Evolutionary conservation across 2,113 vertebrate species (phyloP).

Genomic region (Apistogramma diplotaenia): DNA sequence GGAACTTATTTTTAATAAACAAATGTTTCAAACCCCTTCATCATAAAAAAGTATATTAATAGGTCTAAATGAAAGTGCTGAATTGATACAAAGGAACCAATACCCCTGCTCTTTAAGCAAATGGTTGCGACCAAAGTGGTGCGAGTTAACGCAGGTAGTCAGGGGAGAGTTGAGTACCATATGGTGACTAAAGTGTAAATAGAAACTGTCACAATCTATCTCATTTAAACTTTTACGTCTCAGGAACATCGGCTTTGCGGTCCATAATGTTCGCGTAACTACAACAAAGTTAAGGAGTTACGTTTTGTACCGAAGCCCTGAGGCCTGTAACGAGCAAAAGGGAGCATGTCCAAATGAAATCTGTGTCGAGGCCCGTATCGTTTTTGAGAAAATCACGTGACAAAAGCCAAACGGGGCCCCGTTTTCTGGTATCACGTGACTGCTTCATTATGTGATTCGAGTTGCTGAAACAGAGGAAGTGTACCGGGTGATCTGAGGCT

Average conservation of each 20-base stretch:
- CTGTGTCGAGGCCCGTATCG: no score
- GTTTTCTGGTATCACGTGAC: no score
- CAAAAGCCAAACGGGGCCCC: no score
- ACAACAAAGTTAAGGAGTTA: neutral
- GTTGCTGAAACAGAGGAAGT: no score
- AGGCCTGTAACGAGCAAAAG: no score
- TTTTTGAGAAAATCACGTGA: no score
- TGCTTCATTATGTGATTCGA: no score
- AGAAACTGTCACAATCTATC: neutral
- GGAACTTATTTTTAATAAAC: accelerated
- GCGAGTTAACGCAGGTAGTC: conserved; percentile 39
- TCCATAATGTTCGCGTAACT: neutral
- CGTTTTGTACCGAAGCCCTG: no score
- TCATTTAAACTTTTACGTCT: neutral
- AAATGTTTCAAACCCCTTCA: accelerated
- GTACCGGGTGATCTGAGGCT: no score
- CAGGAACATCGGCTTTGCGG: neutral
- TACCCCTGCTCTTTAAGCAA: neutral
- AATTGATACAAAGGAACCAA: neutral
- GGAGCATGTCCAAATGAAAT: no score
- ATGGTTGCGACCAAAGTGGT: conserved; percentile 65
- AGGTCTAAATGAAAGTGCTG: accelerated
- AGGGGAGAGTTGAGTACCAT: neutral
- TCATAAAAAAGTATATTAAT: neutral
- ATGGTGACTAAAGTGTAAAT: neutral